phyloP scores from a whole-genome alignment of 2,113 vertebrate species.

The Rhynchopsitta pachyrhyncha region DNA sequence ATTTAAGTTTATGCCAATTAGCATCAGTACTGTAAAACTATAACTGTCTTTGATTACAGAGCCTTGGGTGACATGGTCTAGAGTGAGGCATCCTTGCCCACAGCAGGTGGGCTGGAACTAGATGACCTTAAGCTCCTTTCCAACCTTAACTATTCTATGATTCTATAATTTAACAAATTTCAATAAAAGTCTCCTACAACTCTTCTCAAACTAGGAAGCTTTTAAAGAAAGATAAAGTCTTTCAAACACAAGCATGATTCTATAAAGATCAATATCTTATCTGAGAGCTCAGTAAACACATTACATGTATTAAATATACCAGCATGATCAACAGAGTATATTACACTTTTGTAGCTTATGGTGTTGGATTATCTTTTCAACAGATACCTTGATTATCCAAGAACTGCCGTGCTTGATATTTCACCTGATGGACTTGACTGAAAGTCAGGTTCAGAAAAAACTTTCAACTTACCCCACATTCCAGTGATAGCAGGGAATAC shows the following conservation, averaged over 20 bases:
- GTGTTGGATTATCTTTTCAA: background rate
- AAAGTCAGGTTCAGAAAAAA: constrained; percentile 21
- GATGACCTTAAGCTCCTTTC: background rate
- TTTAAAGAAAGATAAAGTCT: background rate
- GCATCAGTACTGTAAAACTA: background rate
- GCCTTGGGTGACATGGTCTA: background rate
- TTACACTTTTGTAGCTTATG: background rate
- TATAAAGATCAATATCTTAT: background rate
- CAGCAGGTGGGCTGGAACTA: background rate
- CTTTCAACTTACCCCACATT: constrained; percentile 51
- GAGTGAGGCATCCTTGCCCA: background rate
- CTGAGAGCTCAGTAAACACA: background rate
- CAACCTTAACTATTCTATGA: background rate
- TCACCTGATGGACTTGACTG: background rate
- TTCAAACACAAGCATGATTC: background rate
- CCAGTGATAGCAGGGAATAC: constrained; percentile 53
- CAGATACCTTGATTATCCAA: background rate
- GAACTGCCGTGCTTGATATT: background rate
- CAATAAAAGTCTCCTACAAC: background rate
- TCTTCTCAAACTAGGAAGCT: background rate
- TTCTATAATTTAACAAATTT: background rate
- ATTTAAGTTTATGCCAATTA: background rate
- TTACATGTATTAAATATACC: background rate
- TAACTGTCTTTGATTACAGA: background rate
- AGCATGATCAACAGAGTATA: background rate